Evolutionary conservation across 30 jellyfish, hydroid and myxozoan genomes (phyloP).

Genomic region (Hydractinia echinata): DNA sequence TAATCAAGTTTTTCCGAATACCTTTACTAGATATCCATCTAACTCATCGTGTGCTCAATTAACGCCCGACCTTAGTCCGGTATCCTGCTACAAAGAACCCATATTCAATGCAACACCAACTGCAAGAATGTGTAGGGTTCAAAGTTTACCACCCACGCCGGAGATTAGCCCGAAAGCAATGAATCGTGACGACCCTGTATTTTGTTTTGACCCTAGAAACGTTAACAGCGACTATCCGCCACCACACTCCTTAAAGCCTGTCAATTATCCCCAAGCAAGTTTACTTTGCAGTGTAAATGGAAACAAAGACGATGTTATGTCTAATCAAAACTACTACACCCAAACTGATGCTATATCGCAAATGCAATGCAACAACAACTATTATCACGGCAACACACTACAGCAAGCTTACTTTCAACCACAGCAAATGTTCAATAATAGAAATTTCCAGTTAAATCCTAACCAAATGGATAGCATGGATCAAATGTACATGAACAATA

Average conservation of each 20-base stretch:
- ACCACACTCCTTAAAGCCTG: background rate
- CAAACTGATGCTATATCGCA: background rate
- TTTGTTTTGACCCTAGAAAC: background rate
- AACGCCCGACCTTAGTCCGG: constrained; percentile 8
- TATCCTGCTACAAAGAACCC: constrained; percentile 13
- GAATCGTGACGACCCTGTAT: background rate
- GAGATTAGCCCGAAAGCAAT: constrained; percentile 6
- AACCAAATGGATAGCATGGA: no score
- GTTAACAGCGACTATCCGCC: background rate
- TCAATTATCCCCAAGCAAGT: background rate
- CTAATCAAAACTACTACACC: background rate
- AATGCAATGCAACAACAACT: background rate
- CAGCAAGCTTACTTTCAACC: no score
- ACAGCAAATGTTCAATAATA: no score
- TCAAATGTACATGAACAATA: no score
- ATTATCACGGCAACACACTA: no score
- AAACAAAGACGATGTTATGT: background rate
- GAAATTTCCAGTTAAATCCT: no score
- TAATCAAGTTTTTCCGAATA: background rate
- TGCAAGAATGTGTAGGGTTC: background rate
- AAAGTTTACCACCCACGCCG: constrained; percentile 16
- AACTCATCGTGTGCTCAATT: constrained; percentile 9
- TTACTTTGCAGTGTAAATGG: background rate
- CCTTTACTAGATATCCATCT: background rate
- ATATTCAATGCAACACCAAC: background rate